Evolutionary conservation across 2,797 vertebrate species (phyloP).

Genomic region (Oryzias sinensis): DNA sequence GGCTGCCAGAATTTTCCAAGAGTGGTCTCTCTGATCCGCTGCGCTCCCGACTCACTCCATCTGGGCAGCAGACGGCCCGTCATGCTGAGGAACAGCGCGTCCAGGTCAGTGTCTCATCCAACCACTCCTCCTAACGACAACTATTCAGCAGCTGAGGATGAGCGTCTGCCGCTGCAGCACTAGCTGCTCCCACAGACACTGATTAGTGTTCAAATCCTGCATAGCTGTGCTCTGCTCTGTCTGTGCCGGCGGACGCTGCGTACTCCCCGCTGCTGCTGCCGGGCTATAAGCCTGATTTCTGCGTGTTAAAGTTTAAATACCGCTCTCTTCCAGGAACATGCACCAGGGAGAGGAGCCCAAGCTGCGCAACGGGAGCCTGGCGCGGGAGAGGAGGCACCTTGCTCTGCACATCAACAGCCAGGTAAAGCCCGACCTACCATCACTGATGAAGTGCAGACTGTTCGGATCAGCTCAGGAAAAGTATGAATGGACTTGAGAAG

Average conservation of each 20-base stretch:
- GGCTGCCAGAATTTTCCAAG: slow-evolving; percentile 68
- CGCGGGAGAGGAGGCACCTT: slow-evolving; percentile 76
- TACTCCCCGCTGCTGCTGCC: not conserved
- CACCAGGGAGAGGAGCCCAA: slow-evolving; percentile 70
- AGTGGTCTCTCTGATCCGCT: slow-evolving; percentile 56
- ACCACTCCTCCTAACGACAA: not conserved
- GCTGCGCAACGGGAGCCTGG: slow-evolving; percentile 67
- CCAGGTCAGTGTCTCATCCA: slow-evolving; percentile 66
- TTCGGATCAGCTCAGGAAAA: not conserved
- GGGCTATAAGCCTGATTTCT: slow-evolving; percentile 22
- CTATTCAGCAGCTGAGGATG: not conserved
- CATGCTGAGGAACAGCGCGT: slow-evolving; percentile 74
- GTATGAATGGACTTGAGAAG: not conserved
- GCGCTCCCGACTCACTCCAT: slow-evolving; percentile 64
- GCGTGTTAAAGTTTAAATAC: slow-evolving; percentile 50
- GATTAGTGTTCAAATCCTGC: slow-evolving; percentile 26
- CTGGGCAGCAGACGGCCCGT: slow-evolving; percentile 45
- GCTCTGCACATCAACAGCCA: slow-evolving; percentile 77
- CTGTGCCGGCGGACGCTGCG: not conserved
- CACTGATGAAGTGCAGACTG: not conserved
- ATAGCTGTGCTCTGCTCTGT: slow-evolving; percentile 1
- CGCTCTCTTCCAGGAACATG: slow-evolving; percentile 70
- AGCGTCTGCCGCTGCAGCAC: slow-evolving; percentile 4
- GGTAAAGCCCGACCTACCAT: slow-evolving; percentile 56
- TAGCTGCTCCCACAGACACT: slow-evolving; percentile 18